Evolutionary conservation across 2,113 vertebrate genomes (phyloP).

Genomic region (Lathamus discolor): DNA sequence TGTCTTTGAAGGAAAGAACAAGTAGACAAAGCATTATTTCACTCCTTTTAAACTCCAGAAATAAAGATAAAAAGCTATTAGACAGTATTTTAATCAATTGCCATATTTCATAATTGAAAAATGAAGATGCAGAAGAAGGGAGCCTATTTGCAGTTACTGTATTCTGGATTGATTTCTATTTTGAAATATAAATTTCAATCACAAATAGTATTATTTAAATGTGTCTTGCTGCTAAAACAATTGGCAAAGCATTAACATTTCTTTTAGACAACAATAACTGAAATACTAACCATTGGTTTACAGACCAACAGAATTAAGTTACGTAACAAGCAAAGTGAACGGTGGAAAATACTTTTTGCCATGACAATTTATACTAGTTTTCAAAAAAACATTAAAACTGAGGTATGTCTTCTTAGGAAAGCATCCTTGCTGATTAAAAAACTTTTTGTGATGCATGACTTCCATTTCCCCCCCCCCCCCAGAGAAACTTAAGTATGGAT

Average conservation of each 20-base stretch:
- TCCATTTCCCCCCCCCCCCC: accelerated
- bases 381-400: not conserved
- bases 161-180: not conserved
- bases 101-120: constrained; percentile 30
- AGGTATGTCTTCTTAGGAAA: not conserved
- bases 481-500: not conserved
- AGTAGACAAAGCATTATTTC: constrained; percentile 5
- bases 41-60: constrained; percentile 22
- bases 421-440: not conserved
- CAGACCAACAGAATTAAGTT: not conserved
- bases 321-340: not conserved
- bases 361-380: not conserved
- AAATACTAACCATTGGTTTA: not conserved
- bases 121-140: not conserved
- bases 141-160: not conserved
- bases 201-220: not conserved
- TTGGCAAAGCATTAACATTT: not conserved
- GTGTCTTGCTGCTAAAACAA: not conserved
- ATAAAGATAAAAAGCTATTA: constrained; percentile 3
- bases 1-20: constrained; percentile 21
- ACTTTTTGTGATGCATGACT: not conserved
- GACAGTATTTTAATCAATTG: not conserved
- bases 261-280: not conserved
- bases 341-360: not conserved
- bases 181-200: not conserved